phyloP scores from a whole-genome alignment of 30 jellyfish, hydroid and myxozoan genomes.

The Turritopsis rubra region DNA sequence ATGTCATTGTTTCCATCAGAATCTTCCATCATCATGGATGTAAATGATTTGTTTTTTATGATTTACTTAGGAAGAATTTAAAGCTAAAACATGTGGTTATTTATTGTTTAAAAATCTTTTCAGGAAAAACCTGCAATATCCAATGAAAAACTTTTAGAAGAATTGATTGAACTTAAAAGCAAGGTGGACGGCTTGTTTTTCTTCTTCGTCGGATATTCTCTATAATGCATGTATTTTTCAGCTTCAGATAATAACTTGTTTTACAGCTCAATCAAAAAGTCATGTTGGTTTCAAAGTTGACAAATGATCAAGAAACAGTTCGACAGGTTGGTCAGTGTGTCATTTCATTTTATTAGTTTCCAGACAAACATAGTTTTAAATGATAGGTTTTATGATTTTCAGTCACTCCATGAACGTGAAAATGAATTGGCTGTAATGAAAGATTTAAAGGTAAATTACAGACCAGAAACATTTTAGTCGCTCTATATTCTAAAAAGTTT shows the following conservation, averaged over 20 bases:
- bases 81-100: too few species aligned
- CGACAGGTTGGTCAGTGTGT: not conserved
- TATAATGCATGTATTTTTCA: too few species aligned
- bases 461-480: not conserved
- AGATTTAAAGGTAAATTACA: not conserved
- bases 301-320: not conserved
- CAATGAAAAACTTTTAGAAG: not conserved
- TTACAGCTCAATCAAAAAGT: conserved; percentile 4
- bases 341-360: too few species aligned
- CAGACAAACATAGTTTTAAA: not conserved
- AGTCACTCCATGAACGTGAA: not conserved
- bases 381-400: not conserved
- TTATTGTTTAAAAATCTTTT: too few species aligned
- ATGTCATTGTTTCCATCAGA: not conserved
- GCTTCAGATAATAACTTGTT: too few species aligned
- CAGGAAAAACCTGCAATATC: not conserved
- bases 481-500: too few species aligned
- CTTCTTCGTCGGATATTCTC: too few species aligned
- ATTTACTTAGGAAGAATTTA: too few species aligned
- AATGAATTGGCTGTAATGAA: not conserved
- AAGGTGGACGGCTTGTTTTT: not conserved
- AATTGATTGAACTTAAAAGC: not conserved
- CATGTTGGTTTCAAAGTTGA: conserved; percentile 5
- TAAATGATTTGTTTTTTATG: not conserved
- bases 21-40: not conserved